Percentiles rank a stretch among this genome's conserved stretches.
These are phyloP conservation scores for Lutjanus campechanus DNA, from an alignment of 2,797 vertebrate species.

Conservation along the genomic window DNA sequence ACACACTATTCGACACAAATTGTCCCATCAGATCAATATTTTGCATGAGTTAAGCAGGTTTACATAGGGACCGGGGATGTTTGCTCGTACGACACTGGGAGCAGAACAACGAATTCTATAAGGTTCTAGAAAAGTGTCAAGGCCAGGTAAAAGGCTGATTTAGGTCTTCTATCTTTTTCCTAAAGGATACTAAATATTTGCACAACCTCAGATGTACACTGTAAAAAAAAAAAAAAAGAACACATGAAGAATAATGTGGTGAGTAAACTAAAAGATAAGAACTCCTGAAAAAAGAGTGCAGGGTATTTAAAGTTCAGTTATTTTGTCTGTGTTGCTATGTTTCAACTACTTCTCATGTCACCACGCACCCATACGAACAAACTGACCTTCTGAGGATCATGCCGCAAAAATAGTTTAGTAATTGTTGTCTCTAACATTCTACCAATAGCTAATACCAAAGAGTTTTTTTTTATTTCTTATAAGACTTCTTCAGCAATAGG, in stretches of 20 bases:
- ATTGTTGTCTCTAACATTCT: background rate
- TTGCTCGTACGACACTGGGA: background rate
- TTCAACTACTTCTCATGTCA: background rate
- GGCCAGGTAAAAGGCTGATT: background rate
- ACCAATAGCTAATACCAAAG: background rate
- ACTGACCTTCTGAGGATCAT: conserved; percentile 5
- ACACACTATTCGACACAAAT: too few species aligned
- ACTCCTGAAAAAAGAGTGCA: background rate
- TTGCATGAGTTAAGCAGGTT: background rate
- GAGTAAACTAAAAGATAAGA: conserved; percentile 12
- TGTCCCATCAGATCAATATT: conserved; percentile 19
- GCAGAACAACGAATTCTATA: background rate
- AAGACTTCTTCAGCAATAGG: background rate
- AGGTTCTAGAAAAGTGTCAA: background rate
- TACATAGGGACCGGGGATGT: background rate
- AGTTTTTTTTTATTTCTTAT: too few species aligned
- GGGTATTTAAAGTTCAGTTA: background rate
- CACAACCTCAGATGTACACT: background rate
- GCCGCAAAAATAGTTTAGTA: background rate
- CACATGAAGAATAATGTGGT: background rate
- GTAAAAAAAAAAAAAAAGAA: background rate
- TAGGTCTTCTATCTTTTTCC: background rate
- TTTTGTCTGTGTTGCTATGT: background rate
- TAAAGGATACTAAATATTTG: background rate
- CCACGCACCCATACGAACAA: background rate